Evolutionary conservation across 2,113 vertebrate genomes (phyloP).

Genomic region (Chrysemys picta): DNA sequence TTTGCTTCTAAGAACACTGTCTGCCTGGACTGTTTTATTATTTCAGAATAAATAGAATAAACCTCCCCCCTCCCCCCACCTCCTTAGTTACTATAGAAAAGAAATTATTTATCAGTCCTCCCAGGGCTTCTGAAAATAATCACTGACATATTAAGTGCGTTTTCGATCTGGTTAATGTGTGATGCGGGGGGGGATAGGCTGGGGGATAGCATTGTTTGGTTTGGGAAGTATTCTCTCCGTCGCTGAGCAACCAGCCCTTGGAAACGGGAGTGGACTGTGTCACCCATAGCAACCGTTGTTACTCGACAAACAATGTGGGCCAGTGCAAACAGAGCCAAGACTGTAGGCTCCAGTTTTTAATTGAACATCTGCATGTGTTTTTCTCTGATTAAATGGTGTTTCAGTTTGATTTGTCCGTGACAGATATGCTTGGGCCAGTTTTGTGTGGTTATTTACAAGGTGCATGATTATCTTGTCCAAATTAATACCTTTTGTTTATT

Average conservation of each 20-base stretch:
- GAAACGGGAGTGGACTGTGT: constrained; percentile 92
- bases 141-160: constrained; percentile 91
- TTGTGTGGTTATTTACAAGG: background rate
- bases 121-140: constrained; percentile 86
- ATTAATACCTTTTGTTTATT: background rate
- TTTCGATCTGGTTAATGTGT: constrained; percentile 89
- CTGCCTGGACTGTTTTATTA: constrained; percentile 38
- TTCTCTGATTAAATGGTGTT: constrained; percentile 77
- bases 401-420: constrained; percentile 56
- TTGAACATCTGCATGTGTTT: constrained; percentile 94
- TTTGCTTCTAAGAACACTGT: background rate
- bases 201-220: constrained; percentile 95
- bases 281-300: constrained; percentile 93
- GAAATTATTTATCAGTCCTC: constrained; percentile 75
- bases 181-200: constrained; percentile 84
- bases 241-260: constrained; percentile 90
- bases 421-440: constrained; percentile 58
- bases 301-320: constrained; percentile 94
- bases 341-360: constrained; percentile 84
- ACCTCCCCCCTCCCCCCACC: background rate
- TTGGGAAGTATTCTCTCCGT: constrained; percentile 95
- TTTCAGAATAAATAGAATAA: constrained; percentile 59
- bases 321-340: constrained; percentile 87
- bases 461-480: background rate
- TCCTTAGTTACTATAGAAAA: constrained; percentile 70